Conservation (phyloP, 2,888 invertebrate species). For the Halocaridina rubra region DNA sequence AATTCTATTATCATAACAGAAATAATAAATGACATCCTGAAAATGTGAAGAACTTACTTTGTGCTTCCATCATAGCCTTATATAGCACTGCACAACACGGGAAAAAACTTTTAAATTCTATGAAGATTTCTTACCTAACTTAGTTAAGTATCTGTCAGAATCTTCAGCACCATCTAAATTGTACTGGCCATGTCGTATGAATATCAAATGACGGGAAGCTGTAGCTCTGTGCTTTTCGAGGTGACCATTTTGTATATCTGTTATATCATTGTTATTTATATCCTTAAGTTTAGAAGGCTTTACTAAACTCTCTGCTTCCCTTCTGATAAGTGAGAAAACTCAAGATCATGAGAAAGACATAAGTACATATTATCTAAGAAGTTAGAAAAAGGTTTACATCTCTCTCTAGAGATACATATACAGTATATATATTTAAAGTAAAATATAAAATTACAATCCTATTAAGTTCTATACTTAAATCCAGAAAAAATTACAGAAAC, state of each 20-base stretch:
- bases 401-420: no score
- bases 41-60: no score
- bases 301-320: constrained; percentile 37
- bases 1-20: no score
- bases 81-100: no score
- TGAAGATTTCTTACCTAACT: constrained; percentile 80
- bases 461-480: no score
- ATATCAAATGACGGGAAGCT: constrained; percentile 83
- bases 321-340: constrained; percentile 16
- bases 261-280: constrained; percentile 10
- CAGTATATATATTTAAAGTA: no score
- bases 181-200: constrained; percentile 97
- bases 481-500: no score
- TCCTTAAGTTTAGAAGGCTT: constrained; percentile 39
- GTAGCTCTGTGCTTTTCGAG: constrained; percentile 75
- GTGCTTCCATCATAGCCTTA: no score
- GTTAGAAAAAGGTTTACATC: no score
- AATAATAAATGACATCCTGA: no score
- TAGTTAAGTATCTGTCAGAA: constrained; percentile 75
- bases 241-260: constrained; percentile 27
- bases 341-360: not conserved
- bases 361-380: not conserved
- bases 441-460: no score
- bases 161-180: constrained; percentile 68
- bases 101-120: no score